These are phyloP conservation scores for Drosophila arawakana DNA, from an alignment of 1,140 invertebrate species.

Conservation along the genomic window DNA sequence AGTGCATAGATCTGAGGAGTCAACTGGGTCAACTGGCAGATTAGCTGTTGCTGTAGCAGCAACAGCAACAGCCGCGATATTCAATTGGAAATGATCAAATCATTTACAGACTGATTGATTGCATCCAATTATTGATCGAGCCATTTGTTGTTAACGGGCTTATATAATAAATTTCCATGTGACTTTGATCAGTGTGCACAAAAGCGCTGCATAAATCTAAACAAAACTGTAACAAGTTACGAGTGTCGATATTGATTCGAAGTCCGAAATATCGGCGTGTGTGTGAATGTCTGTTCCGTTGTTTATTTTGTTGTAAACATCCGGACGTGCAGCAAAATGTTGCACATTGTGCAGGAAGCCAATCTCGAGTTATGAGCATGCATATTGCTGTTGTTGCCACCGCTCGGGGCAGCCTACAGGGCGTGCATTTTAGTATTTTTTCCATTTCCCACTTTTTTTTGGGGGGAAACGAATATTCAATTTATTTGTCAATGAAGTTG, in stretches of 20 bases:
- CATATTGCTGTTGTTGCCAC: constrained; percentile 38
- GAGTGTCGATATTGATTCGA: constrained; percentile 49
- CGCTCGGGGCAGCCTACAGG: constrained; percentile 46
- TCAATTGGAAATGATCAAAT: constrained; percentile 56
- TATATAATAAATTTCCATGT: constrained; percentile 76
- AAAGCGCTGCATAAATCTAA: constrained; percentile 49
- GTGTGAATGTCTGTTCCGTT: constrained; percentile 36
- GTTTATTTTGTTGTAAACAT: constrained; percentile 82
- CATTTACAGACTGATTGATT: constrained; percentile 69
- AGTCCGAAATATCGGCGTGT: constrained; percentile 37
- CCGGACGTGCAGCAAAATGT: constrained; percentile 80
- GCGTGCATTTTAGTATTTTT: constrained; percentile 57
- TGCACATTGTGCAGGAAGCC: constrained; percentile 77
- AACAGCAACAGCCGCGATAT: constrained; percentile 65
- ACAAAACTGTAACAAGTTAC: constrained; percentile 72
- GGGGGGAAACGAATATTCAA: constrained; percentile 47
- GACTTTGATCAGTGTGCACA: constrained; percentile 71
- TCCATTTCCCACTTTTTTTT: constrained; percentile 1
- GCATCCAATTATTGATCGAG: constrained; percentile 65
- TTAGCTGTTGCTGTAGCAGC: constrained; percentile 41
- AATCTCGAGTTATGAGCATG: constrained; percentile 29
- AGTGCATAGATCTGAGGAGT: constrained; percentile 29
- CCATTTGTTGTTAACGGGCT: constrained; percentile 41
- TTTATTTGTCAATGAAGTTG: constrained; percentile 81
- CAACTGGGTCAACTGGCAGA: constrained; percentile 75